Evolutionary conservation across 37 sponge, comb jelly and placozoan genomes (phyloP), one percentile per base, ranked within the genome.

Genomic region (Cliona cf. orientalis): DNA sequence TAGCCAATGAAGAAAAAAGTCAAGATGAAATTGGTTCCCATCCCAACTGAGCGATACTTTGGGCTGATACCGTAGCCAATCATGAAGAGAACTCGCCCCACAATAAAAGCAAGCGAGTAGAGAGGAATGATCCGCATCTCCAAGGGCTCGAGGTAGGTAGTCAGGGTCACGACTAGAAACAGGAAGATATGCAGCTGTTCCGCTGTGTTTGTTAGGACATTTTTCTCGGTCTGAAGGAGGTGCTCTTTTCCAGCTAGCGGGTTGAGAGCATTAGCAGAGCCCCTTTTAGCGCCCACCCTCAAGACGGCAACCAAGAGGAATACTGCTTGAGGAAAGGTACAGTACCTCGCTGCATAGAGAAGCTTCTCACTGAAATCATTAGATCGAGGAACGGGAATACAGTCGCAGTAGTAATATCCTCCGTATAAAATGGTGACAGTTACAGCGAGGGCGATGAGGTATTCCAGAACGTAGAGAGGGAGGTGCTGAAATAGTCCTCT

Each of bases 71-170:
- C 53, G 55, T 91, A 91, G 3, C 91, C 87, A 57, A 86, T 62
- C 7, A 28, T 49, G 63, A 91, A 91, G 42, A 82, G 46, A 12
- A 91, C 36, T 2, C 91, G 76, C 31, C 86, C 87, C 39, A 77
- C 36, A 25, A 85, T 46, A 39, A 80, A 91, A 1, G 31, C 46
- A 2, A 70, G 5, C 29, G 76, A 39, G 59, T 68, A 72, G 44
- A 86, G 42, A 43, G 87, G 87, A 43, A 91, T 79, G 11, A 86
- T 29, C 72, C 78, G 86, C 91, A 86, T 81, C 53, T 81, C 83
- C 2, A 68, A 21, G 5, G 74, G 66, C 17, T 91, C 78, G 26
- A 78, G 46, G 26, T 46, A 72, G 1, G 80, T 77, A 17, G 61
- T 80, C 1, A 82, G 65, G 0, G 75, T 59, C 9, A 86, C 46